Evolutionary conservation across 2,797 vertebrate genomes (phyloP).

Genomic region (Spea hammondii): DNA sequence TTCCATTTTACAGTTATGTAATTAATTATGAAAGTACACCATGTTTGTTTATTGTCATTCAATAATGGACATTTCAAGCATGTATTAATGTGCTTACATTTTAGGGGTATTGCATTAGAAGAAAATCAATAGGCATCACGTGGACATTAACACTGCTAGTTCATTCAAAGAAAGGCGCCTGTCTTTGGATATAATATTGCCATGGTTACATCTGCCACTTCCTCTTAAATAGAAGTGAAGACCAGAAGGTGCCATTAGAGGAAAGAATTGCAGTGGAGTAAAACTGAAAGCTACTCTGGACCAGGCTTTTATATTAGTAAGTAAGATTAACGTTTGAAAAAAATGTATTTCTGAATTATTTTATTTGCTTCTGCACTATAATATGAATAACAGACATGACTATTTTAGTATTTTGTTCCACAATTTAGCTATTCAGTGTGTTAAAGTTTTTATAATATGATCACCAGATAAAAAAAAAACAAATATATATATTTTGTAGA

Average conservation of each 20-base stretch:
- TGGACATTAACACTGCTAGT: neutral
- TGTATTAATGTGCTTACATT: too few species aligned
- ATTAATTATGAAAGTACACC: too few species aligned
- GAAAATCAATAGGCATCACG: neutral
- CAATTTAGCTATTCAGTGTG: neutral
- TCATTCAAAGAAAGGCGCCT: neutral
- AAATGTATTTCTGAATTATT: too few species aligned
- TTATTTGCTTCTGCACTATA: too few species aligned
- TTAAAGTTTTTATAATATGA: too few species aligned
- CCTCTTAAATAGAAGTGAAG: slow-evolving; percentile 61
- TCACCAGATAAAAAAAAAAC: too few species aligned
- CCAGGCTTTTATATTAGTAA: slow-evolving; percentile 56
- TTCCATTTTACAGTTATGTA: too few species aligned
- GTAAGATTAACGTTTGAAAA: slow-evolving; percentile 47
- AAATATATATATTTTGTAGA: too few species aligned
- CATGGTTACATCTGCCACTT: slow-evolving; percentile 59
- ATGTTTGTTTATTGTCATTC: too few species aligned
- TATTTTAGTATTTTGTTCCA: neutral
- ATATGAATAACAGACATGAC: too few species aligned
- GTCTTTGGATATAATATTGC: slow-evolving; percentile 54
- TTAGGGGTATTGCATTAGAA: too few species aligned
- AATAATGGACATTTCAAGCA: too few species aligned
- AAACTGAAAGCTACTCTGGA: neutral
- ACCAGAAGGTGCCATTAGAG: slow-evolving; percentile 37
- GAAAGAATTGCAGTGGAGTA: slow-evolving; percentile 27